phyloP scores from a whole-genome alignment of 37 sponge, comb jelly and placozoan genomes.

The Axinella damicornis region DNA sequence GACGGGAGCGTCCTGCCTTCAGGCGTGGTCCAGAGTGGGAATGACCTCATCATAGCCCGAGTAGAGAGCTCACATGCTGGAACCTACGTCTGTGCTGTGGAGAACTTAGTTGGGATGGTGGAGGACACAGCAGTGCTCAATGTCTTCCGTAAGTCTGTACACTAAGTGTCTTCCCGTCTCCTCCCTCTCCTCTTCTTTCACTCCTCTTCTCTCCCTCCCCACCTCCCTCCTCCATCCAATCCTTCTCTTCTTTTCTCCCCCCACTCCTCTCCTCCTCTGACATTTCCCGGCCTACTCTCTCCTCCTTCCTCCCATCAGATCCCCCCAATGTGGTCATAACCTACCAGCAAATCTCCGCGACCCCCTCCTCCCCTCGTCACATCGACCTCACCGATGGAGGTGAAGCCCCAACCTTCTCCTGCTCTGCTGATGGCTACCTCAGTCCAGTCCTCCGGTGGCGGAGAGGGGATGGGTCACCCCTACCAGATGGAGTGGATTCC shows the following conservation, averaged over 20 bases:
- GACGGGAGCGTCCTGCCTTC: neutral
- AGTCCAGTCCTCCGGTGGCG: slow-evolving; percentile 17
- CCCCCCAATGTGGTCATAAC: slow-evolving; percentile 1
- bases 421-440: slow-evolving; percentile 23
- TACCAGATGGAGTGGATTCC: slow-evolving; percentile 4
- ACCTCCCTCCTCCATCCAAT: too few species aligned
- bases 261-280: neutral
- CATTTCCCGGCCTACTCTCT: slow-evolving; percentile 4
- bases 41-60: neutral
- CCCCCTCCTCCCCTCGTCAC: neutral
- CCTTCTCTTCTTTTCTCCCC: slow-evolving; percentile 11
- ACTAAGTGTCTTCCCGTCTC: too few species aligned
- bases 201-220: slow-evolving; percentile 3
- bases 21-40: neutral
- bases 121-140: neutral
- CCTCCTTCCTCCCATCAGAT: slow-evolving; percentile 15
- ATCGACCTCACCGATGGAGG: neutral
- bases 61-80: slow-evolving; percentile 4
- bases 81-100: slow-evolving; percentile 11
- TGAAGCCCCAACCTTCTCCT: slow-evolving; percentile 21
- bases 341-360: neutral
- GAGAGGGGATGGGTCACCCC: neutral
- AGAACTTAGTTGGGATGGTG: neutral
- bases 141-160: slow-evolving; percentile 6
- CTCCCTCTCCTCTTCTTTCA: slow-evolving; percentile 3